Base-by-base conservation (phyloP, 2,797 vertebrate genomes). In the Garrulus glandarius region DNA sequence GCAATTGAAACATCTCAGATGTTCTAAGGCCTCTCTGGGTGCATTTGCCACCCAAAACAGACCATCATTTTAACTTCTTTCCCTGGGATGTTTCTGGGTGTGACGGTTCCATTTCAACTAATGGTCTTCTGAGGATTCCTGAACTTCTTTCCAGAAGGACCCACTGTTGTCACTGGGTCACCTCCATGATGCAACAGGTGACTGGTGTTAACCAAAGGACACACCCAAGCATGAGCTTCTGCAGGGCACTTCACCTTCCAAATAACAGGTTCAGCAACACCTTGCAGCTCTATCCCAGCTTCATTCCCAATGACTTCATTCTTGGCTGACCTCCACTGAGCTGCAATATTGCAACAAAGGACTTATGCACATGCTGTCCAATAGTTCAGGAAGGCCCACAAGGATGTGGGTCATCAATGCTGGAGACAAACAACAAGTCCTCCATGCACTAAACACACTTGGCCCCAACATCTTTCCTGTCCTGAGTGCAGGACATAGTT, bases 251-350 rank as follows among this genome's bases (percentile, higher is more conserved):
- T 91, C 78, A 68, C 16, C 55, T 70, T 56, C 64, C 56, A 52
- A 85, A 46, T 1, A 92, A 83, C 82, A 92, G 68, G 93, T 87
- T 83, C 49, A 60, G 79, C 80, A 83, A 92, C 79, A 84, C 87
- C 93, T 68, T 32, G 29, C 63, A 80, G 76, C 37, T 23, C 74
- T 30, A 36, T 11, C 59, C 50, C 59, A 67, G 37, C 84, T 69
- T 76, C 52, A 26, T 18, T 53, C 36, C 43, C 59, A 52, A 27
- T 59, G 72, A 79, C 65, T 84, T 92, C 84, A 75, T 39, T 78
- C 74, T n/a, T 50, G 37, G 71, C 87, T 80, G 56, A 80, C 27
- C 41, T 67, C 43, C 41, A 68, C 64, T 53, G 49, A 57, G 84
- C 17, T 15, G 27, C 37, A 60, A 69, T 46, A 47, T 24, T 72